Conservation (phyloP, 2,888 invertebrate genomes). For the Desoria tigrina region DNA sequence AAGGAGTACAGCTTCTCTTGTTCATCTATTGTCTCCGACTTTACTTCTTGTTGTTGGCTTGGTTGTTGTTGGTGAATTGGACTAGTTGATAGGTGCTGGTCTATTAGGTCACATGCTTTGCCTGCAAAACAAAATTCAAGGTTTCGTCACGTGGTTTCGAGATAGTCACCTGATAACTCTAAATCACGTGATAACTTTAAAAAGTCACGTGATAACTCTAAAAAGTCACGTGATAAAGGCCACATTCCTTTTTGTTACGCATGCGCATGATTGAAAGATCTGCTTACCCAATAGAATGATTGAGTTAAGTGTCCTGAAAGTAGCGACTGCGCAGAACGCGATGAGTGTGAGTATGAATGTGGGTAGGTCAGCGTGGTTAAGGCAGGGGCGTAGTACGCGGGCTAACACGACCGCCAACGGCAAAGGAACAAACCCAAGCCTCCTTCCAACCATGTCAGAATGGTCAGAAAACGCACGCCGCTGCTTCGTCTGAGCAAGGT, state of each 20-base stretch:
- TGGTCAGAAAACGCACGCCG: constrained; percentile 93
- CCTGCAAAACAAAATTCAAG: no score
- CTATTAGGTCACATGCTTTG: constrained; percentile 83
- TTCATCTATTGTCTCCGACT: no score
- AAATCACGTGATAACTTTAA: no score
- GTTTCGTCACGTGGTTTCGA: no score
- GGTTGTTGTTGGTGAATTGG: constrained; percentile 8
- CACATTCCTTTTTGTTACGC: no score
- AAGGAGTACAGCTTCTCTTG: constrained; percentile 30
- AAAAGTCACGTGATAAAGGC: no score
- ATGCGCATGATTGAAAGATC: no score
- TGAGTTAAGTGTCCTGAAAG: constrained; percentile 78
- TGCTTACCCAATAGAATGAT: constrained; percentile 79
- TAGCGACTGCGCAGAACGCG: constrained; percentile 74
- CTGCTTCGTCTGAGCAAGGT: constrained; percentile 88
- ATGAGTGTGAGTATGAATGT: constrained; percentile 71
- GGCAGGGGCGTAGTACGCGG: constrained; percentile 79
- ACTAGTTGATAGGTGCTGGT: constrained; percentile 65
- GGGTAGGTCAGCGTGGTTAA: constrained; percentile 72
- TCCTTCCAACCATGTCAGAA: constrained; percentile 89
- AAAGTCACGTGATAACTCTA: no score
- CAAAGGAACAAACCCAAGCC: constrained; percentile 98
- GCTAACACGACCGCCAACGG: constrained; percentile 91
- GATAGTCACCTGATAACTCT: no score
- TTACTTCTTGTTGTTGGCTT: no score